Percentiles rank a stretch among this genome's conserved stretches.
Evolutionary conservation across 2,113 vertebrate genomes (phyloP).

Genomic region (Lophura nycthemera): DNA sequence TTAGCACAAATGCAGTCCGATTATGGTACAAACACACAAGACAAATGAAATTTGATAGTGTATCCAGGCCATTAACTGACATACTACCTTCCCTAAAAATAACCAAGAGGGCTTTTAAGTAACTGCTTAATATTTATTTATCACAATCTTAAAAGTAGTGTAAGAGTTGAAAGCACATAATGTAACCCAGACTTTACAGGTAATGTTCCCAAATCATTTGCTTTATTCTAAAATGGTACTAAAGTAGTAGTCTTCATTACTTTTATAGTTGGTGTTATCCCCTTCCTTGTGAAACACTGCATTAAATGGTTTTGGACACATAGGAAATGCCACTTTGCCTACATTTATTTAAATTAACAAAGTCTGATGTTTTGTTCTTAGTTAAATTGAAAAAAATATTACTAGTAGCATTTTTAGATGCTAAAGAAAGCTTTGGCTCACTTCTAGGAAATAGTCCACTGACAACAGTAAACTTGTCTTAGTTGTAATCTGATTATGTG

Average conservation of each 20-base stretch:
- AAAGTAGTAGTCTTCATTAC: background rate
- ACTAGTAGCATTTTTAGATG: background rate
- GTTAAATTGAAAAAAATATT: background rate
- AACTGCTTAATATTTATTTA: background rate
- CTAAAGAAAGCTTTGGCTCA: background rate
- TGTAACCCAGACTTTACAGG: background rate
- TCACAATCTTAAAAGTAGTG: background rate
- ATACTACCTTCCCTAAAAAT: background rate
- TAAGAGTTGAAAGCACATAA: background rate
- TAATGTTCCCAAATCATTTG: background rate
- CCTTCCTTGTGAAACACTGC: rapidly evolving
- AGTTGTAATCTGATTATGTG: background rate
- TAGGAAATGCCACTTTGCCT: background rate
- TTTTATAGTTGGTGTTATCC: background rate
- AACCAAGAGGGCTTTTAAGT: background rate
- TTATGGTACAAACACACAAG: background rate
- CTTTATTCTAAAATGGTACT: background rate
- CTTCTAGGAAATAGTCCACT: background rate
- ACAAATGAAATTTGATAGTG: background rate
- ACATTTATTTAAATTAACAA: no score
- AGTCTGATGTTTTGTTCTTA: background rate
- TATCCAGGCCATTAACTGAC: background rate
- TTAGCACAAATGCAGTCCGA: rapidly evolving
- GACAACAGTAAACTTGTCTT: background rate
- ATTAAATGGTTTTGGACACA: background rate